Conservation (phyloP, 2,888 invertebrate species). For the Philopedon plagiatum region DNA sequence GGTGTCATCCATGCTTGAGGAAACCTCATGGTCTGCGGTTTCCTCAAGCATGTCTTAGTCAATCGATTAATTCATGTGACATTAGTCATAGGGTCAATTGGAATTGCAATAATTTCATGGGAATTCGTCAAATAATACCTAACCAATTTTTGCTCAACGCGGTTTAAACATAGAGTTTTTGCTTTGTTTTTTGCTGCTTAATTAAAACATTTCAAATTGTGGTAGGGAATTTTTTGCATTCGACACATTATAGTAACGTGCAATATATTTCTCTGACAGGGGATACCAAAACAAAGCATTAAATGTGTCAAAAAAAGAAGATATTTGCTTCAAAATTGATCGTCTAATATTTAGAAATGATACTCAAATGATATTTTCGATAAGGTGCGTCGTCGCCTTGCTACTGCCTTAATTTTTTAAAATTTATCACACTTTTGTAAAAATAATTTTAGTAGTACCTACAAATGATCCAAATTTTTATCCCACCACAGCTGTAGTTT, state of each 20-base stretch:
- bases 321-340: conserved; percentile 3
- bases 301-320: conserved; percentile 3
- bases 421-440: conserved; percentile 16
- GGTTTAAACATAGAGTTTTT: conserved; percentile 18
- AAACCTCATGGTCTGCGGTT: too few species aligned
- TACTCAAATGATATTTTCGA: conserved; percentile 33
- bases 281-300: not conserved
- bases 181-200: conserved; percentile 41
- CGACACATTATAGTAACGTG: conserved; percentile 24
- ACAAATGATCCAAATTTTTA: conserved; percentile 35
- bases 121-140: not conserved
- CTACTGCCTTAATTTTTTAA: conserved; percentile 34
- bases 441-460: conserved; percentile 39
- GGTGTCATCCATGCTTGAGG: too few species aligned
- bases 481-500: conserved; percentile 41
- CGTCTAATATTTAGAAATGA: conserved; percentile 7
- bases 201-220: conserved; percentile 18
- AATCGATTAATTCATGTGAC: too few species aligned
- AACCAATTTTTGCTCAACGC: conserved; percentile 2
- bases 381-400: not conserved
- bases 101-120: not conserved
- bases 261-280: conserved; percentile 29
- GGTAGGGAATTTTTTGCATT: conserved; percentile 34
- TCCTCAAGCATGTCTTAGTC: too few species aligned
- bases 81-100: too few species aligned